Evolutionary conservation across 2,113 vertebrate species (phyloP).

Genomic region (Chinchilla lanigera): DNA sequence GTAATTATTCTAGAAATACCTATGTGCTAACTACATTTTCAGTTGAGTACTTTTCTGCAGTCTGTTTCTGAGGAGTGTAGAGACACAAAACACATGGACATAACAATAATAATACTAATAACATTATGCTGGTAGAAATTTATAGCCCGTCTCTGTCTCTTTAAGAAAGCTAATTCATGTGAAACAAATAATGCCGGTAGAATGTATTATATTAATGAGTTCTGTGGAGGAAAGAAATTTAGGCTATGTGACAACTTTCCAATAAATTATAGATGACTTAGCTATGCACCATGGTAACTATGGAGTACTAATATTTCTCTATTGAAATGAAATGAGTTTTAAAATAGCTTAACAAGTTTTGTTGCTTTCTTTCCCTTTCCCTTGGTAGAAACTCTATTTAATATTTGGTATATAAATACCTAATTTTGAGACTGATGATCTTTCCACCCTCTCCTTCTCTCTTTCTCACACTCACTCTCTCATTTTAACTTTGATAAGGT

Average conservation of each 20-base stretch:
- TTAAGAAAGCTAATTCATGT: slow-evolving; percentile 7
- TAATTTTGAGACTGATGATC: slow-evolving; percentile 29
- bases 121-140: not conserved
- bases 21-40: not conserved
- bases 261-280: not conserved
- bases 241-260: not conserved
- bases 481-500: not conserved
- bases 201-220: not conserved
- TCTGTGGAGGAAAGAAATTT: not conserved
- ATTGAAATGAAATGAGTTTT: not conserved
- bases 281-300: too few relatives aligned
- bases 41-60: not conserved
- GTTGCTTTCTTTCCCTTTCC: not conserved
- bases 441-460: not conserved
- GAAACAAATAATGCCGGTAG: not conserved
- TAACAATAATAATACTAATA: not conserved
- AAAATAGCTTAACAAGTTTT: not conserved
- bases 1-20: not conserved
- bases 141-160: not conserved
- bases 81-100: not conserved
- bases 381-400: not conserved
- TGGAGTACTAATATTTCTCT: not conserved
- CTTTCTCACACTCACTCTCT: not conserved
- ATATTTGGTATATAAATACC: not conserved
- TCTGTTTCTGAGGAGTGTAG: not conserved